These are phyloP conservation scores for Albula goreensis DNA, from an alignment of 2,113 vertebrate species.

Conservation along the genomic window DNA sequence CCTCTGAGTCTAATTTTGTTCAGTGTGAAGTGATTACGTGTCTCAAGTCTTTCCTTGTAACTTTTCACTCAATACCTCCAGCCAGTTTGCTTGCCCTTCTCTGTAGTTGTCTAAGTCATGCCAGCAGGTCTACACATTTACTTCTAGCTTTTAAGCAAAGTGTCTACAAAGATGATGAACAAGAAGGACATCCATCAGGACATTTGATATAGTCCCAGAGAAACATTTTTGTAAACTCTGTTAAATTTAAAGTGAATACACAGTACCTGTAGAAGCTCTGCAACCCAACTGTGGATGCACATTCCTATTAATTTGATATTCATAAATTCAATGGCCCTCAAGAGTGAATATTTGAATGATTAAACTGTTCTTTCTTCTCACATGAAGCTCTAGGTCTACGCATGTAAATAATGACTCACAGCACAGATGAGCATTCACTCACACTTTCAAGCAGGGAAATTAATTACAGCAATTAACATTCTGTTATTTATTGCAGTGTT, in stretches of 20 bases:
- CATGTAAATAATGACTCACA: not conserved
- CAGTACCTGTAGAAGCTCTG: not conserved
- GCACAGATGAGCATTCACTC: not conserved
- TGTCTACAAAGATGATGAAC: not conserved
- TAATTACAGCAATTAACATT: too few species aligned
- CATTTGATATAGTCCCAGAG: not conserved
- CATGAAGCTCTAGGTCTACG: not conserved
- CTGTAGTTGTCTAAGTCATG: too few species aligned
- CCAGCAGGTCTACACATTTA: too few species aligned
- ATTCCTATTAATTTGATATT: not conserved
- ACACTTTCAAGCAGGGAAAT: not conserved
- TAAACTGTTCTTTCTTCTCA: not conserved
- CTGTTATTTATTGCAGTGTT: too few species aligned
- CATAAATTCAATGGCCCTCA: not conserved
- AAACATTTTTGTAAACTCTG: not conserved
- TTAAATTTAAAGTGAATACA: not conserved
- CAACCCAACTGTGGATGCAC: not conserved
- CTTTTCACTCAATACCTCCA: too few species aligned
- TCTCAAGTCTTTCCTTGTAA: not conserved
- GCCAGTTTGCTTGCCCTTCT: too few species aligned
- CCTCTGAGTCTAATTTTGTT: not conserved
- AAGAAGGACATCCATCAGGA: not conserved
- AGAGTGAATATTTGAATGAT: conserved; percentile 1
- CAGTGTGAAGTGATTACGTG: not conserved
- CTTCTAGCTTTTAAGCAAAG: not conserved